Percentiles rank a stretch among this genome's conserved stretches.
phyloP scores from a whole-genome alignment of 2,113 vertebrate genomes.

The Nannospalax galili region DNA sequence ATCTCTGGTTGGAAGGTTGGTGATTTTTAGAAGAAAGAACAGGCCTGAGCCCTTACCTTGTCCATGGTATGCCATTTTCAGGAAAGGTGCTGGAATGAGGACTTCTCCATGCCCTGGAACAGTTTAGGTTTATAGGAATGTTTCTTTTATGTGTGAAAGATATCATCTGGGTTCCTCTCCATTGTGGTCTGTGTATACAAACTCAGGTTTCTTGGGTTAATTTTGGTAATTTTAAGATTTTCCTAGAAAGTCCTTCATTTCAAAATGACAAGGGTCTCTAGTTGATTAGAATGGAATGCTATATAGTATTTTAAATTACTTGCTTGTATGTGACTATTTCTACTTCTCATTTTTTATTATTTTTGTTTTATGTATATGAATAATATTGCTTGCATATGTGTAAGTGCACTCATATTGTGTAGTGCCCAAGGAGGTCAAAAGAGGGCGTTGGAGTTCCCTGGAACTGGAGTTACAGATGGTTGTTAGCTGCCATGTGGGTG shows the following conservation, averaged over 20 bases:
- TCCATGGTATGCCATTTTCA: not conserved
- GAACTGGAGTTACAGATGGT: too few relatives aligned
- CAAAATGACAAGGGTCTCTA: not conserved
- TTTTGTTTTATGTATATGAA: too few relatives aligned
- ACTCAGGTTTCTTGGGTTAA: not conserved
- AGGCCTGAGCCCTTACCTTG: not conserved
- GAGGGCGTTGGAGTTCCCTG: too few relatives aligned
- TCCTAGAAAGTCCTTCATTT: not conserved
- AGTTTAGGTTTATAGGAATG: not conserved
- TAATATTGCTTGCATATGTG: too few relatives aligned
- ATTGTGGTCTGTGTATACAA: not conserved
- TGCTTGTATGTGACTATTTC: not conserved
- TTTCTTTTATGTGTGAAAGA: constrained; percentile 38
- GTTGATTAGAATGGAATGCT: not conserved
- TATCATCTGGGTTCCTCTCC: constrained; percentile 14
- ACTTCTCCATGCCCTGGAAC: not conserved
- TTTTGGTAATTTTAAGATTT: constrained; percentile 48
- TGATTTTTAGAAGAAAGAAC: not conserved
- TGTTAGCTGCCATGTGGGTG: too few relatives aligned
- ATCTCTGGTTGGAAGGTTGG: not conserved
- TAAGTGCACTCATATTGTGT: too few relatives aligned
- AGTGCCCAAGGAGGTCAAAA: too few relatives aligned
- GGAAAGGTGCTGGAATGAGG: not conserved
- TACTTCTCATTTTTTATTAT: too few relatives aligned
- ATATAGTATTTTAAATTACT: not conserved